Conservation (phyloP, 2,888 invertebrate species). For the Andrena trimmerana region DNA sequence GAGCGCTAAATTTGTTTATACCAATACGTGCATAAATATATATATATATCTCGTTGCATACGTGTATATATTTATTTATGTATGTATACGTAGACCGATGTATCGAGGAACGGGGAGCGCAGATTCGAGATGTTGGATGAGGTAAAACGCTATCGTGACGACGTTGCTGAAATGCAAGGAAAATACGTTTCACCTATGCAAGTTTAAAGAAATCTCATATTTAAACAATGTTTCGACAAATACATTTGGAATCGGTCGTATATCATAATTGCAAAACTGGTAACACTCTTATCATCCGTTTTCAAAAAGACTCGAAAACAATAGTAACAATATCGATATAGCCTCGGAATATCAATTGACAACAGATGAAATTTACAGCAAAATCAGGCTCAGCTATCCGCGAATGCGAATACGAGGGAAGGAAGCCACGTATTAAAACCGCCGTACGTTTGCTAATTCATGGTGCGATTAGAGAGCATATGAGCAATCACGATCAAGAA, state of each 20-base stretch:
- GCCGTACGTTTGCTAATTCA: slow-evolving; percentile 51
- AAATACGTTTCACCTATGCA: slow-evolving; percentile 43
- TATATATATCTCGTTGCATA: slow-evolving; percentile 6
- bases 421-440: slow-evolving; percentile 13
- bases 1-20: slow-evolving; percentile 71
- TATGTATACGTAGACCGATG: slow-evolving; percentile 3
- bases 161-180: slow-evolving; percentile 29
- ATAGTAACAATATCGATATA: background rate
- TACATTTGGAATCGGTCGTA: slow-evolving; percentile 1
- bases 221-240: slow-evolving; percentile 1
- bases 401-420: slow-evolving; percentile 20
- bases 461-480: slow-evolving; percentile 49
- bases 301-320: background rate
- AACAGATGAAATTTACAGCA: slow-evolving; percentile 14
- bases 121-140: slow-evolving; percentile 39
- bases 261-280: background rate
- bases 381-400: slow-evolving; percentile 18
- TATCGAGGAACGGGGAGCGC: slow-evolving; percentile 29
- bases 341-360: background rate
- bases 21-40: slow-evolving; percentile 30
- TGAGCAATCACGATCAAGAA: slow-evolving; percentile 40
- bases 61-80: slow-evolving; percentile 11
- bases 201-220: background rate
- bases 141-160: slow-evolving; percentile 33
- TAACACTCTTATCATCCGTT: background rate